Conservation (phyloP, 2,888 invertebrate species). For the Meiosimyza platycephala region DNA sequence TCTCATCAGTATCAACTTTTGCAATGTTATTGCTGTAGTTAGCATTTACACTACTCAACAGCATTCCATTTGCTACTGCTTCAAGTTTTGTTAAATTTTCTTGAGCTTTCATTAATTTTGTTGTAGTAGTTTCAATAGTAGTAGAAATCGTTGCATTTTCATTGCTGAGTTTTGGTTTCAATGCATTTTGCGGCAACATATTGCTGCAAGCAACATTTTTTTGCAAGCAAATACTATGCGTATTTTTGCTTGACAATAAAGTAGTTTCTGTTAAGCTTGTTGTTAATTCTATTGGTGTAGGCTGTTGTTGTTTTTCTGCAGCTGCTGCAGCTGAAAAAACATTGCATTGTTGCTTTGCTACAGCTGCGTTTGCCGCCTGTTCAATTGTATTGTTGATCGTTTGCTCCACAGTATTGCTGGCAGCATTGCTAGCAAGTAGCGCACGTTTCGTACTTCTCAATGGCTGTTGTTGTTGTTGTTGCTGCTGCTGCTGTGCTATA, state of each 20-base stretch:
- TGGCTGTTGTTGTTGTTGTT: conserved; percentile 35
- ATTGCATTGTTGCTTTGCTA: not conserved
- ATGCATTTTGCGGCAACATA: conserved; percentile 38
- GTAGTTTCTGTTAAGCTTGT: conserved; percentile 21
- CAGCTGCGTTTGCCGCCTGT: not conserved
- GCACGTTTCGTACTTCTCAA: conserved; percentile 31
- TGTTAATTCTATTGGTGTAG: conserved; percentile 22
- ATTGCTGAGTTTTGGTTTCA: not conserved
- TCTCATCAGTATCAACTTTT: conserved; percentile 36
- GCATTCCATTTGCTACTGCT: conserved; percentile 18
- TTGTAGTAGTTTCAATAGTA: conserved; percentile 10
- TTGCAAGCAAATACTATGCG: conserved; percentile 12
- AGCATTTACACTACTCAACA: conserved; percentile 21
- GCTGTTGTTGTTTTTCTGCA: not conserved
- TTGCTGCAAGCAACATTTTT: conserved; percentile 39
- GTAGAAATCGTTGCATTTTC: not conserved
- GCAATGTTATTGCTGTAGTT: no score
- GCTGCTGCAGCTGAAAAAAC: conserved; percentile 34
- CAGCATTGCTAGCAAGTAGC: conserved; percentile 24
- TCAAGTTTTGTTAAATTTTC: conserved; percentile 10
- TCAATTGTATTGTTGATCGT: not conserved
- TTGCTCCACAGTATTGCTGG: conserved; percentile 31
- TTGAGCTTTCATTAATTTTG: conserved; percentile 38
- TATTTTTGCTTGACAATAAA: conserved; percentile 22
- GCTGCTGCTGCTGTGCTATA: conserved; percentile 40